A percentile compares a stretch with the other conserved stretches of the same genome.
Conservation (phyloP, 2,113 vertebrate genomes). For the Trogon melanurus region DNA sequence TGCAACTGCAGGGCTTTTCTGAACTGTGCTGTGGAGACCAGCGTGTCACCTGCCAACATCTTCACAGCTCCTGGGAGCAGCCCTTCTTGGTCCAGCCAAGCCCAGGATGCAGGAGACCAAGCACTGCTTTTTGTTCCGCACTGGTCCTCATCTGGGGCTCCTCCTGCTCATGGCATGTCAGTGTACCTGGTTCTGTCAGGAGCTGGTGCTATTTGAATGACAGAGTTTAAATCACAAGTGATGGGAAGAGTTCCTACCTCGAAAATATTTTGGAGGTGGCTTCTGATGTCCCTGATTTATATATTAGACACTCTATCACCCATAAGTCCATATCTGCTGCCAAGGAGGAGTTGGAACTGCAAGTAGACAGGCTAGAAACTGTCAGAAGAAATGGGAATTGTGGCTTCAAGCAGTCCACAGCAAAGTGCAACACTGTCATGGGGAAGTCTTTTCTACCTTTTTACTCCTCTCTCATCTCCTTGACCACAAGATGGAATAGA, state of each 20-base stretch:
- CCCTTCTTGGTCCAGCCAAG: background rate
- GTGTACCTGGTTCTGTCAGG: background rate
- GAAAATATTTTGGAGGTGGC: background rate
- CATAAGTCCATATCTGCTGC: background rate
- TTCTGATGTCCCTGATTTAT: accelerated
- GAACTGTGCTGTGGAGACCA: background rate
- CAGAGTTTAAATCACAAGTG: background rate
- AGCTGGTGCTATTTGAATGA: background rate
- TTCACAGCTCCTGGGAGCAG: background rate
- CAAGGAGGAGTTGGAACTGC: background rate
- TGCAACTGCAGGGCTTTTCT: background rate
- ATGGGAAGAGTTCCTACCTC: background rate
- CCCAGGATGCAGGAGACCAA: background rate
- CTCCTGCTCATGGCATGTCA: background rate
- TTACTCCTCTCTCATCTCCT: background rate
- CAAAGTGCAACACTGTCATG: background rate
- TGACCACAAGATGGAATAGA: background rate
- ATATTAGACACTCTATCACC: background rate
- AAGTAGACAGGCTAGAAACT: background rate
- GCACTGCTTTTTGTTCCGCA: background rate
- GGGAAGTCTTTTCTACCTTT: background rate
- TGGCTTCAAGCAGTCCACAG: background rate
- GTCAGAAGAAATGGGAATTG: background rate
- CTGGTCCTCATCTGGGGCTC: background rate
- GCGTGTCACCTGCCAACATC: background rate